Evolutionary conservation across 2,888 invertebrate genomes (phyloP).

Genomic region (Thera obeliscata): DNA sequence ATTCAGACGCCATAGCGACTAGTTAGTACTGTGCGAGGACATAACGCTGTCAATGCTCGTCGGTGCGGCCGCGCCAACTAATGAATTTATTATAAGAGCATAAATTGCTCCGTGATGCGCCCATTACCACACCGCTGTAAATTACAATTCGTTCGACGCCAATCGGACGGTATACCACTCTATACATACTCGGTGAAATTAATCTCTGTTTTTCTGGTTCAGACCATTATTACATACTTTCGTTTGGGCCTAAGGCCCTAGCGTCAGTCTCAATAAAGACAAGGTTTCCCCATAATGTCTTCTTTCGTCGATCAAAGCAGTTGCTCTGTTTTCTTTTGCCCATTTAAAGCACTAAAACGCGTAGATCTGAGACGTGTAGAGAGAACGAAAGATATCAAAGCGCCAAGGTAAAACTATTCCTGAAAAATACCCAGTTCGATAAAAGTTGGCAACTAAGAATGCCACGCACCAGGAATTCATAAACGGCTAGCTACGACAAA

Average conservation of each 20-base stretch:
- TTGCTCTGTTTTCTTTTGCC: too few relatives aligned
- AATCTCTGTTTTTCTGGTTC: too few relatives aligned
- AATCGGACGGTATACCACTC: slow-evolving; percentile 30
- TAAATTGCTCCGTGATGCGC: slow-evolving; percentile 81
- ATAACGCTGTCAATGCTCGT: slow-evolving; percentile 49
- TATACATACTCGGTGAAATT: neutral
- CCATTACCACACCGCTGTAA: slow-evolving; percentile 78
- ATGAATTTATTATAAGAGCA: slow-evolving; percentile 84
- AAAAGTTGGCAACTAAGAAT: slow-evolving; percentile 28
- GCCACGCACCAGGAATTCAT: slow-evolving; percentile 64
- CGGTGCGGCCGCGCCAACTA: slow-evolving; percentile 50
- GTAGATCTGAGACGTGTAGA: too few relatives aligned
- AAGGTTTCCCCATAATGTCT: too few relatives aligned
- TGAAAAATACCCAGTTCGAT: neutral
- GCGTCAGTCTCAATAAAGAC: too few relatives aligned
- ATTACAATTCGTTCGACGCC: slow-evolving; percentile 75
- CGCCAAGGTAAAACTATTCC: too few relatives aligned
- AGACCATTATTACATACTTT: too few relatives aligned
- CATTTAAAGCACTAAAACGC: too few relatives aligned
- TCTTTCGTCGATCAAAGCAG: too few relatives aligned
- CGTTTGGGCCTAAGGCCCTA: too few relatives aligned
- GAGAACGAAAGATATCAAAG: too few relatives aligned
- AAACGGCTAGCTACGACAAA: slow-evolving; percentile 52
- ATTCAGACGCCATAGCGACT: neutral
- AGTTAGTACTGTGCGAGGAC: slow-evolving; percentile 37